These are phyloP conservation scores for Sparus aurata DNA, from an alignment of 2,797 vertebrate genomes.

Conservation along the genomic window DNA sequence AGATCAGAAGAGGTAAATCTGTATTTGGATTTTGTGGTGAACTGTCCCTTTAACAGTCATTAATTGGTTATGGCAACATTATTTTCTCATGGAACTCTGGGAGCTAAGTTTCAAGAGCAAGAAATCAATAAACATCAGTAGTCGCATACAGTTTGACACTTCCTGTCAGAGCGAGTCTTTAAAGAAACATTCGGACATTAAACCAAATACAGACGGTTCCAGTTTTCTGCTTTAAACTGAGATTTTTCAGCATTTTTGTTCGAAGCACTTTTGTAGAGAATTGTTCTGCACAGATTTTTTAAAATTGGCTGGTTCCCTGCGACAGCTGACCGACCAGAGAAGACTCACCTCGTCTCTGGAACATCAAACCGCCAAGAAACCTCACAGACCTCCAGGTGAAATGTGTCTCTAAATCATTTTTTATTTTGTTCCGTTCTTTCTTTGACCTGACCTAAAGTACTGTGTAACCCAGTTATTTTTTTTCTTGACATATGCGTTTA, in stretches of 20 bases:
- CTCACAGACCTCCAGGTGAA: background rate
- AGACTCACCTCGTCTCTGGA: too few relatives aligned
- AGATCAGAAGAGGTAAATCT: too few relatives aligned
- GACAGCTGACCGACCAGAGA: too few relatives aligned
- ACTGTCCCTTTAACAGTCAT: slow-evolving; percentile 3
- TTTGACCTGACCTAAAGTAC: slow-evolving; percentile 14
- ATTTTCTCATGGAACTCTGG: background rate
- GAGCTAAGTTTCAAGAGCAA: slow-evolving; percentile 11
- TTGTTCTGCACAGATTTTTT: slow-evolving; percentile 4
- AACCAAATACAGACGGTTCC: too few relatives aligned
- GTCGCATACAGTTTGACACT: slow-evolving; percentile 63
- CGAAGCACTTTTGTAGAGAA: background rate
- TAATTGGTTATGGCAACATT: slow-evolving; percentile 27
- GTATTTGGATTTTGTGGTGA: too few relatives aligned
- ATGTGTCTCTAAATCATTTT: background rate
- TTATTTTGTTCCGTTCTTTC: background rate
- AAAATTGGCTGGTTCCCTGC: background rate
- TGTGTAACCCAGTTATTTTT: slow-evolving; percentile 33
- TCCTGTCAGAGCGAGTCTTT: too few relatives aligned
- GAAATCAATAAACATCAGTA: slow-evolving; percentile 79
- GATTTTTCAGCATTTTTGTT: background rate
- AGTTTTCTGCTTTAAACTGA: slow-evolving; percentile 18
- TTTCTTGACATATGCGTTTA: background rate
- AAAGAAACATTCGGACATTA: too few relatives aligned
- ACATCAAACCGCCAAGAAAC: too few relatives aligned